Conservation (phyloP, 2,113 vertebrate species). For the Thamnophis sirtalis region DNA sequence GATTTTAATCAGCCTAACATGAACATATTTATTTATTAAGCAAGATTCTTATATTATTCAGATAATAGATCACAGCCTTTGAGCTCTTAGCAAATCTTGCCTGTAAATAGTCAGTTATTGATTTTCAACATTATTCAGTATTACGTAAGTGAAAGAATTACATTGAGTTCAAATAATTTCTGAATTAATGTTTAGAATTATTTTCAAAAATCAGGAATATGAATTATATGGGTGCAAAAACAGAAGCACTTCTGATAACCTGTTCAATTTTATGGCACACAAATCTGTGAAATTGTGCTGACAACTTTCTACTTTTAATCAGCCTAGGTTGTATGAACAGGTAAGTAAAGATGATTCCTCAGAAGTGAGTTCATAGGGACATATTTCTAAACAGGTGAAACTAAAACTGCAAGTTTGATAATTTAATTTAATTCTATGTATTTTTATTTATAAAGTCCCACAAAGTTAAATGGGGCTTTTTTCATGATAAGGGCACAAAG, state of each 20-base stretch:
- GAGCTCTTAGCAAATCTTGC: not conserved
- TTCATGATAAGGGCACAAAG: not conserved
- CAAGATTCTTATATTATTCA: not conserved
- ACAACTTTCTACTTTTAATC: not conserved
- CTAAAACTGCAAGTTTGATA: not conserved
- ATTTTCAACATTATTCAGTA: not conserved
- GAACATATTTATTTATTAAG: not conserved
- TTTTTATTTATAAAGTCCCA: not conserved
- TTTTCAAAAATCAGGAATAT: not conserved
- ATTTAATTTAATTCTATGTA: not conserved
- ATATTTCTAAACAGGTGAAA: not conserved
- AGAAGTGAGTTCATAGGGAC: not conserved
- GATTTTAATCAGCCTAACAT: not conserved
- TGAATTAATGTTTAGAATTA: not conserved
- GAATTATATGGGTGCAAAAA: not conserved
- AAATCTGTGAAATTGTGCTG: not conserved
- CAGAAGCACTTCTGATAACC: not conserved
- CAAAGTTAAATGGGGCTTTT: not conserved
- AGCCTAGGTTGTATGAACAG: not conserved
- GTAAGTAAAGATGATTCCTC: not conserved
- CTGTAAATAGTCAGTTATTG: not conserved
- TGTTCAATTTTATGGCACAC: not conserved
- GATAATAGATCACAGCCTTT: not conserved
- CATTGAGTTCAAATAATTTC: not conserved
- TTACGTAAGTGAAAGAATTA: not conserved